Evolutionary conservation across 1,140 invertebrate genomes (phyloP), one percentile per base, ranked within the genome.

Genomic region (Ceratitis capitata): DNA sequence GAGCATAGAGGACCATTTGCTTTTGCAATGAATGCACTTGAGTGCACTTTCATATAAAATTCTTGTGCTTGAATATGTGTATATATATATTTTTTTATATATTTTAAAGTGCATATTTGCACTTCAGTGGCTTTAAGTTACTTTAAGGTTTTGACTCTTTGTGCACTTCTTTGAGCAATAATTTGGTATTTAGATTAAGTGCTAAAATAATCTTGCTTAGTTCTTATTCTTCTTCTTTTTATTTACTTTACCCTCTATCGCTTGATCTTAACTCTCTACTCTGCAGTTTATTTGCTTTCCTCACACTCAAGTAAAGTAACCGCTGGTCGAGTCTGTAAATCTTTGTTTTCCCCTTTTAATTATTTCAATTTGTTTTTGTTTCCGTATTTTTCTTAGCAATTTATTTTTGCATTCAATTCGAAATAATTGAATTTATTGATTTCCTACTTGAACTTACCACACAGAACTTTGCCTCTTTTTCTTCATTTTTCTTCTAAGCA

Each of bases 401-500:
- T 78, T 78, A 78, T 78, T 78, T 78, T 78, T 78, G n/a, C 35
- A 12, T 78, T 12, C n/a, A 78, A 45, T 78, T n/a, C 16, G 2
- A 78, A 45, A 45, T 78, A 78, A 78, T 78, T 45, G 69, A 78
- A 45, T 78, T 42, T 78, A 78, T 78, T 78, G 69, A 78, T 78
- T 78, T 78, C 16, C 39, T 78, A 45, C n/a, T 78, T 78, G 16
- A 78, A 78, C 12, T 78, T 78, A 61, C 29, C 23, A 61, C 32
- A 78, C 19, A 16, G 5, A 23, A 23, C 3, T 56, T 9, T 23
- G 45, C 45, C 9, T 56, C 39, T 45, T 78, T 78, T 45, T 39
- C 19, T 45, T 78, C 26, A 5, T 16, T 29, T 61, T 1, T 16
- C 14, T 10, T 4, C 16, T 53, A 53, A 19, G 51, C 51, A 26